Conservation (phyloP, 2,888 invertebrate species). For the Drosophila leonis region DNA sequence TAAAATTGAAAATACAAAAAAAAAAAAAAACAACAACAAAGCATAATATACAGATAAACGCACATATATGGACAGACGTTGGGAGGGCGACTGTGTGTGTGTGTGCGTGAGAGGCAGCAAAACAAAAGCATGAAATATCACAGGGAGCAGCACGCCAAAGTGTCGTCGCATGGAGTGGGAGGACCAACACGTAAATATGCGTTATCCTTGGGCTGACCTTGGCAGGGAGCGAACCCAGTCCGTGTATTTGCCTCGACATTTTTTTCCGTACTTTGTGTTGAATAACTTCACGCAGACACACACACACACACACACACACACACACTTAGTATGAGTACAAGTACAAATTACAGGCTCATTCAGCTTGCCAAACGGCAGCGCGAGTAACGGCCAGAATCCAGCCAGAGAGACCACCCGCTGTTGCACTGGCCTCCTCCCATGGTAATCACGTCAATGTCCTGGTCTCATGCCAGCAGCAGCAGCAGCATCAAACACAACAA, state of each 20-base stretch:
- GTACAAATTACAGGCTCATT: slow-evolving; percentile 77
- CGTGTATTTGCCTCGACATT: slow-evolving; percentile 44
- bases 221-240: slow-evolving; percentile 42
- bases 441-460: slow-evolving; percentile 62
- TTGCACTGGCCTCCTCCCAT: slow-evolving; percentile 67
- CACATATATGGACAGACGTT: slow-evolving; percentile 20
- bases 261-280: slow-evolving; percentile 46
- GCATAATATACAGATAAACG: slow-evolving; percentile 47
- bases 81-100: slow-evolving; percentile 25
- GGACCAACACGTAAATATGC: slow-evolving; percentile 70
- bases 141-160: slow-evolving; percentile 51
- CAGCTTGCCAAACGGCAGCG: slow-evolving; percentile 46
- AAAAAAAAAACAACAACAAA: slow-evolving; percentile 43
- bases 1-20: slow-evolving; percentile 62
- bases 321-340: slow-evolving; percentile 61
- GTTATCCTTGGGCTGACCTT: slow-evolving; percentile 82
- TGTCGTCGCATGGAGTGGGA: slow-evolving; percentile 44
- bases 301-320: slow-evolving; percentile 21
- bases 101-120: slow-evolving; percentile 46
- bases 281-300: slow-evolving; percentile 71
- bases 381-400: slow-evolving; percentile 15
- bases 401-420: slow-evolving; percentile 55
- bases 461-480: slow-evolving; percentile 43
- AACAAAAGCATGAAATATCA: slow-evolving; percentile 75
- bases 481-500: not conserved